These are phyloP conservation scores for Diplosoma virens DNA, from an alignment of 23 tunicate genomes.

Conservation along the genomic window DNA sequence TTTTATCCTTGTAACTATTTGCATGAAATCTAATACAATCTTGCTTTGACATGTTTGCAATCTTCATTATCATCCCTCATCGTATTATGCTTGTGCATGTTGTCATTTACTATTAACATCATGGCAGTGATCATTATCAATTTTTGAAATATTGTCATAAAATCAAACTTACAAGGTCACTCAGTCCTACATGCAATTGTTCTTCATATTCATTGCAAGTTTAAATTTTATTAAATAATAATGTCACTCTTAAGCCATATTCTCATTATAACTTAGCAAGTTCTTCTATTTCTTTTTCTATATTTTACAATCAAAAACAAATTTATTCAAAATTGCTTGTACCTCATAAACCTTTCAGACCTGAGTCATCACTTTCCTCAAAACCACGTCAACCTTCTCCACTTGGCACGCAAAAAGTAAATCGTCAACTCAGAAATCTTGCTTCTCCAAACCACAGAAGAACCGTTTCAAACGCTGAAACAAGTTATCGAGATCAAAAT, in stretches of 20 bases:
- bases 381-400: background rate
- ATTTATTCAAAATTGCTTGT: too few relatives aligned
- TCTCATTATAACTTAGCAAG: too few relatives aligned
- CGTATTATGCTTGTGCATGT: constrained; percentile 11
- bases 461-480: constrained; percentile 23
- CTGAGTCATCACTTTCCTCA: too few relatives aligned
- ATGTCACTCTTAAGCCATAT: background rate
- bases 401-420: background rate
- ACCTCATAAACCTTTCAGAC: constrained; percentile 15
- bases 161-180: constrained; percentile 1
- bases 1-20: too few relatives aligned
- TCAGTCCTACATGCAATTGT: background rate
- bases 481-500: background rate
- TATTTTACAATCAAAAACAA: too few relatives aligned
- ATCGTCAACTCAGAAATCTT: background rate
- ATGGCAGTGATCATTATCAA: background rate
- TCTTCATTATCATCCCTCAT: too few relatives aligned
- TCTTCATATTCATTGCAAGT: background rate
- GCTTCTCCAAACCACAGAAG: constrained; percentile 16
- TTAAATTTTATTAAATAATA: constrained; percentile 6
- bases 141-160: constrained; percentile 5
- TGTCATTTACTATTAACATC: background rate
- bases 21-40: too few relatives aligned
- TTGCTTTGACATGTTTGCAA: too few relatives aligned
- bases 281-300: too few relatives aligned